These are phyloP conservation scores for Resseliella maxima DNA, from an alignment of 2,888 invertebrate genomes.

Conservation along the genomic window DNA sequence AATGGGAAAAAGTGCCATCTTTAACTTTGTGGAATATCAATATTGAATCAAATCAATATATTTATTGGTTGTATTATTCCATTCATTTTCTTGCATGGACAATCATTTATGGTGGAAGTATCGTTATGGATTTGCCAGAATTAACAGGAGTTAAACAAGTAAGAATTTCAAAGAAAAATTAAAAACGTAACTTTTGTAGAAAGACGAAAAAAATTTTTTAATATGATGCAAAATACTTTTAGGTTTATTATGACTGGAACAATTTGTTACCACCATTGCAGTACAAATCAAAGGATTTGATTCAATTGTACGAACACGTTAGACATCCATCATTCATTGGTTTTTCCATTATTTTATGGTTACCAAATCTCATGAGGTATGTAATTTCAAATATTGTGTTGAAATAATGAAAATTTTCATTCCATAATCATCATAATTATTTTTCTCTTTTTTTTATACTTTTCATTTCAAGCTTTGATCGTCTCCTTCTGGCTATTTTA, in stretches of 20 bases:
- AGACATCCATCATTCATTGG: constrained; percentile 75
- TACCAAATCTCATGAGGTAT: constrained; percentile 72
- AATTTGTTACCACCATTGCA: constrained; percentile 69
- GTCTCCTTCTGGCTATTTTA: constrained; percentile 69
- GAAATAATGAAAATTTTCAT: too few relatives aligned
- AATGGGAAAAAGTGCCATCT: constrained; percentile 70
- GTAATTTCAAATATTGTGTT: constrained; percentile 56
- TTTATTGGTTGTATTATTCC: constrained; percentile 69
- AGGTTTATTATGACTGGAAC: constrained; percentile 71
- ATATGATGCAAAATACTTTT: background rate
- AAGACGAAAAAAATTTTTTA: too few relatives aligned
- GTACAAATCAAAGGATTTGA: constrained; percentile 70
- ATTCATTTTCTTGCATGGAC: constrained; percentile 71
- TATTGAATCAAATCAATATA: constrained; percentile 65
- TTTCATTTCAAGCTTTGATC: constrained; percentile 68
- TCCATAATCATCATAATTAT: background rate
- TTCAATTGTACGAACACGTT: constrained; percentile 70
- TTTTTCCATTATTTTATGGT: constrained; percentile 71
- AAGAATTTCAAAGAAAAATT: too few relatives aligned
- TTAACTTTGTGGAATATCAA: constrained; percentile 71
- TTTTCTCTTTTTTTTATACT: constrained; percentile 49
- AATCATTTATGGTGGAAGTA: constrained; percentile 72
- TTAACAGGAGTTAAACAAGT: constrained; percentile 73
- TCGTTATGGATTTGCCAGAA: constrained; percentile 74
- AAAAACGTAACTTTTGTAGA: constrained; percentile 32